phyloP scores from a whole-genome alignment of 2,113 vertebrate genomes.

The Actenoides lindsayi region DNA sequence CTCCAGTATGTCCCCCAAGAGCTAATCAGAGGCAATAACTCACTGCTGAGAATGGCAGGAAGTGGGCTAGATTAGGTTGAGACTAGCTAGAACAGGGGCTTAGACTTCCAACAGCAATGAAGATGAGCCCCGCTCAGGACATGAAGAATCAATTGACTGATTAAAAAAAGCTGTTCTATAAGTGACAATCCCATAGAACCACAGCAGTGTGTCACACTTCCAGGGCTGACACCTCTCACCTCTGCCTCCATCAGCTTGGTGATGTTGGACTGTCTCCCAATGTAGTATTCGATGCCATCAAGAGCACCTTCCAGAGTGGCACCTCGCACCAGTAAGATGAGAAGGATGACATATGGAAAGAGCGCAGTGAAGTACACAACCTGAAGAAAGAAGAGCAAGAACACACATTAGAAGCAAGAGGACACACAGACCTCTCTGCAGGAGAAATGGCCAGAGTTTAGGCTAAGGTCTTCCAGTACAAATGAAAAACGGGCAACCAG shows the following conservation, averaged over 20 bases:
- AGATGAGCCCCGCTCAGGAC: neutral
- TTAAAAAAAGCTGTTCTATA: neutral
- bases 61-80: neutral
- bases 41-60: neutral
- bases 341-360: constrained; percentile 89
- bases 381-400: constrained; percentile 64
- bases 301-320: constrained; percentile 90
- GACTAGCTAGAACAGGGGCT: neutral
- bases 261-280: constrained; percentile 89
- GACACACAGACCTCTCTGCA: neutral
- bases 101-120: neutral
- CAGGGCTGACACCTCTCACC: constrained; percentile 64
- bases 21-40: neutral
- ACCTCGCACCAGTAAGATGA: constrained; percentile 89
- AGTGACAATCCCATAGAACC: neutral
- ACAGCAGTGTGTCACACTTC: fast-evolving
- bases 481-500: neutral
- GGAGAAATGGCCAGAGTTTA: neutral
- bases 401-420: neutral
- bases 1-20: neutral
- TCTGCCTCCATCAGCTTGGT: constrained; percentile 88
- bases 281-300: constrained; percentile 91
- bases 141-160: neutral
- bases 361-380: constrained; percentile 96
- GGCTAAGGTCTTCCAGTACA: neutral